phyloP scores from a whole-genome alignment of 2,113 vertebrate genomes.

The Urocitellus parryii region DNA sequence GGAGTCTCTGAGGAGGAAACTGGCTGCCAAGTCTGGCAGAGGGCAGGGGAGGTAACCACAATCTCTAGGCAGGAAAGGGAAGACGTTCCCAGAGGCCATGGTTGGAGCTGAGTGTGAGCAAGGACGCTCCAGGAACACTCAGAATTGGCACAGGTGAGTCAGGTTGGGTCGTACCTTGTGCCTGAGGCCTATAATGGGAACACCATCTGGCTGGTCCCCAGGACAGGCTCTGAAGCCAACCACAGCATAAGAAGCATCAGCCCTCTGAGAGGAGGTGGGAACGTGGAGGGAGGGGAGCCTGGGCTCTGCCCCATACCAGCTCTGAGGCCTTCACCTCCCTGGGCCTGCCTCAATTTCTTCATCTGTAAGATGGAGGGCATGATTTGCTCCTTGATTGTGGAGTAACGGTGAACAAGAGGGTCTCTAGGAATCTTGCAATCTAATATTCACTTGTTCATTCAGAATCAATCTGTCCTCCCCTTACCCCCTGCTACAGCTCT shows the following conservation, averaged over 20 bases:
- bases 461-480: not conserved
- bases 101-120: not conserved
- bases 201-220: not conserved
- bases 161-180: not conserved
- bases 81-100: not conserved
- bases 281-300: not conserved
- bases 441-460: not conserved
- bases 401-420: not conserved
- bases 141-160: not conserved
- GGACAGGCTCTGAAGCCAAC: not conserved
- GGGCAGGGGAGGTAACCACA: not conserved
- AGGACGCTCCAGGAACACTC: not conserved
- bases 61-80: not conserved
- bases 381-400: not conserved
- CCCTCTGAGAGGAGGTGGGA: not conserved
- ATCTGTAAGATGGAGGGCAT: not conserved
- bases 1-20: not conserved
- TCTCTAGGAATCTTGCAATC: not conserved
- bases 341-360: not conserved
- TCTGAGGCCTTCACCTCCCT: not conserved
- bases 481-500: not conserved
- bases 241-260: not conserved
- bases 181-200: not conserved
- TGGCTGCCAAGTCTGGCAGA: not conserved
- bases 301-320: not conserved